Evolutionary conservation across 2,888 invertebrate species (phyloP).

Genomic region (Punctoribates punctum): DNA sequence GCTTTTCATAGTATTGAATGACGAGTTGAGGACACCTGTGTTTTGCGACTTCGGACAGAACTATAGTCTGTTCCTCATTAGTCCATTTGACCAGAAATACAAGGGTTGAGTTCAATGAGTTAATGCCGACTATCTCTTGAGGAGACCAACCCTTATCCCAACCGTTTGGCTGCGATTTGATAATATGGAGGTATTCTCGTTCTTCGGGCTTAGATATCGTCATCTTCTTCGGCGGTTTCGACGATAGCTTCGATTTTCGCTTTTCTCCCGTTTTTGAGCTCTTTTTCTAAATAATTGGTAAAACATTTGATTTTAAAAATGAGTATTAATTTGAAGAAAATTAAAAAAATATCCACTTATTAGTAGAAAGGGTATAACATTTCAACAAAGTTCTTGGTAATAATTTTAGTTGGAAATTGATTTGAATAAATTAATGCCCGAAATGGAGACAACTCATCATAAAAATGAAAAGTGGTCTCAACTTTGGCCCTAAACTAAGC

Average conservation of each 20-base stretch:
- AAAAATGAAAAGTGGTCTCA: no score
- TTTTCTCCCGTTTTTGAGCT: not conserved
- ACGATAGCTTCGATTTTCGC: not conserved
- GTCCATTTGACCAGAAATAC: constrained; percentile 17
- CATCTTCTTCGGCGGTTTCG: constrained; percentile 14
- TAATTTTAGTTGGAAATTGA: no score
- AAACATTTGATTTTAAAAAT: not conserved
- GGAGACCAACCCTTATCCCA: constrained; percentile 24
- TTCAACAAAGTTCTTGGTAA: no score
- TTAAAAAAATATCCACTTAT: not conserved
- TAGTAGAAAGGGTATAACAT: no score
- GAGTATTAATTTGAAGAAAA: not conserved
- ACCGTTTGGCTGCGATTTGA: not conserved
- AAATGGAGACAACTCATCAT: no score
- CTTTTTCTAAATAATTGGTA: not conserved
- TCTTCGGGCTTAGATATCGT: not conserved
- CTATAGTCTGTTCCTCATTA: constrained; percentile 5
- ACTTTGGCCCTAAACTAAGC: no score
- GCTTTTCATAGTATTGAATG: constrained; percentile 21
- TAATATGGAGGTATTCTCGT: not conserved
- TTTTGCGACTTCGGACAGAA: constrained; percentile 20
- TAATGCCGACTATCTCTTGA: constrained; percentile 18
- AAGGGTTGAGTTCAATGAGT: not conserved
- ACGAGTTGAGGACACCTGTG: constrained; percentile 26
- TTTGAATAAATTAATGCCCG: no score